Evolutionary conservation across 2,113 vertebrate genomes (phyloP).

Genomic region (Embiotoca jacksoni): DNA sequence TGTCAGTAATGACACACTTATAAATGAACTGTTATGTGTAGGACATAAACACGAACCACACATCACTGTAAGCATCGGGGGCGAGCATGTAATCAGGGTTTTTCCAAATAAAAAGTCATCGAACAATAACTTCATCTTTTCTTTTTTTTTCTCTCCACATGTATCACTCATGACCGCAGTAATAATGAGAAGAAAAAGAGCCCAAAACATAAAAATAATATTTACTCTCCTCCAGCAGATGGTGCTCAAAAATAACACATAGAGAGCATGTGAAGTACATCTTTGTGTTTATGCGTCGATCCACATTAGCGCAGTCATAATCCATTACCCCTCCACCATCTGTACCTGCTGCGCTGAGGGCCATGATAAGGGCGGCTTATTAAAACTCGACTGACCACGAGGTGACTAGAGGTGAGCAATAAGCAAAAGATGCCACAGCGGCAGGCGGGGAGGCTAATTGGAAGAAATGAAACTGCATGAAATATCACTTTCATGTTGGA

Average conservation of each 20-base stretch:
- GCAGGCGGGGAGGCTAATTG: slow-evolving; percentile 28
- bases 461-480: slow-evolving; percentile 41
- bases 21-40: slow-evolving; percentile 35
- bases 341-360: slow-evolving; percentile 24
- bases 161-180: slow-evolving; percentile 13
- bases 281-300: slow-evolving; percentile 2
- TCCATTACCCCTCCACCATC: slow-evolving; percentile 44
- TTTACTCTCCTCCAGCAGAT: slow-evolving; percentile 68
- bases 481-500: slow-evolving; percentile 36
- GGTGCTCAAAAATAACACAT: slow-evolving; percentile 64
- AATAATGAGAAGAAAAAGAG: slow-evolving; percentile 1
- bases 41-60: slow-evolving; percentile 41
- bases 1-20: slow-evolving; percentile 5
- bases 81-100: slow-evolving; percentile 44
- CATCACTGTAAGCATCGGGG: slow-evolving; percentile 18
- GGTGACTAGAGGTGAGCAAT: slow-evolving; percentile 56
- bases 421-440: slow-evolving; percentile 53
- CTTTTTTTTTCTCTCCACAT: background rate
- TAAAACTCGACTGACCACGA: slow-evolving; percentile 47
- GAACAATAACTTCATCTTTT: slow-evolving; percentile 10
- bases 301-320: slow-evolving; percentile 26
- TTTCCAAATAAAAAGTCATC: slow-evolving; percentile 63
- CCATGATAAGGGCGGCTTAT: slow-evolving; percentile 44
- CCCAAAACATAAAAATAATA: slow-evolving; percentile 15
- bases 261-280: background rate